Evolutionary conservation across 2,888 invertebrate genomes (phyloP).

Genomic region (Zele albiditarsus): DNA sequence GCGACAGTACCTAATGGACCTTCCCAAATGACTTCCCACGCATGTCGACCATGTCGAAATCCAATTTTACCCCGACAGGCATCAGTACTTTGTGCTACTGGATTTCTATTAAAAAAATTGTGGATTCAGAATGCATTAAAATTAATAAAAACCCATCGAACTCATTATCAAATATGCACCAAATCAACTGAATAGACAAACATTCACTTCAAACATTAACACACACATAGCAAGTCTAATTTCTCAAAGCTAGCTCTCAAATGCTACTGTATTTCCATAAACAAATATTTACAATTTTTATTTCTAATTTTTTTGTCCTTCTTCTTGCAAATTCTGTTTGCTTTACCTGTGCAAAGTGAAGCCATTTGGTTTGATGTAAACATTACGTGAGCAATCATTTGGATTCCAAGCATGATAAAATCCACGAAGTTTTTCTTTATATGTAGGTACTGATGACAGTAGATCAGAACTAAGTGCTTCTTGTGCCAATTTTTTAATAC

Average conservation of each 20-base stretch:
- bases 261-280: neutral
- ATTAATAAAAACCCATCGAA: too few relatives aligned
- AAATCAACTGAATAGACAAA: too few relatives aligned
- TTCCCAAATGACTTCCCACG: constrained; percentile 99
- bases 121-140: constrained; percentile 37
- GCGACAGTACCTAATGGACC: constrained; percentile 98
- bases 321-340: too few relatives aligned
- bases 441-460: constrained; percentile 89
- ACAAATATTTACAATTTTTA: neutral
- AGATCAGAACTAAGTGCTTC: constrained; percentile 93
- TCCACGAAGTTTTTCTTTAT: constrained; percentile 94
- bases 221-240: too few relatives aligned
- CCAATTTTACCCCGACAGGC: constrained; percentile 93
- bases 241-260: neutral
- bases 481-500: constrained; percentile 88
- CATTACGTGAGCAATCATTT: constrained; percentile 96
- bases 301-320: too few relatives aligned
- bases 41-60: constrained; percentile 92
- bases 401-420: constrained; percentile 98
- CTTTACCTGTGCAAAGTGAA: constrained; percentile 92
- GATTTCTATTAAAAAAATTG: constrained; percentile 79
- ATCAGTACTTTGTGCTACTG: constrained; percentile 98
- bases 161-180: too few relatives aligned
- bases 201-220: too few relatives aligned
- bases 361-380: constrained; percentile 96